phyloP scores from a whole-genome alignment of 2,797 vertebrate species.

The Acanthurus leucopareius region DNA sequence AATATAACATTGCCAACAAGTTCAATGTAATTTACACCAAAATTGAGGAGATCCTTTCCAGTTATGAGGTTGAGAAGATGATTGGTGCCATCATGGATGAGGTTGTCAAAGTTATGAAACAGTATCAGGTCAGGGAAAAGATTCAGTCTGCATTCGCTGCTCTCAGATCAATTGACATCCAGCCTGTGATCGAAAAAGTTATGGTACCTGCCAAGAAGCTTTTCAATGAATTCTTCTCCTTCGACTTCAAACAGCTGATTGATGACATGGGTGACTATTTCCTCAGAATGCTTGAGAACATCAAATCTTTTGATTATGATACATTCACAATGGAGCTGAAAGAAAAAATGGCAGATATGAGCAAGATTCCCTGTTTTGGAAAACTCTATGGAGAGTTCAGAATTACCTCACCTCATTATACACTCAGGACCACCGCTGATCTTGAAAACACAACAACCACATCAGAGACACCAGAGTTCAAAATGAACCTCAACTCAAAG shows the following conservation, averaged over 20 bases:
- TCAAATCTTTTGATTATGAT: conserved; percentile 90
- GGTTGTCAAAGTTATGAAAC: conserved; percentile 86
- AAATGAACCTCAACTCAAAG: conserved; percentile 85
- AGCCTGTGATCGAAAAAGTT: conserved; percentile 81
- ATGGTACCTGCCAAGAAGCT: conserved; percentile 80
- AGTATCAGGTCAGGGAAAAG: conserved; percentile 89
- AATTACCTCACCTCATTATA: conserved; percentile 89
- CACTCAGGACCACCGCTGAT: conserved; percentile 83
- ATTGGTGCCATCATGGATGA: conserved; percentile 88
- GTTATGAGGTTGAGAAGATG: conserved; percentile 88
- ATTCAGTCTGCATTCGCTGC: conserved; percentile 79
- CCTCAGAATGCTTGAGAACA: conserved; percentile 80
- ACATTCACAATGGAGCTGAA: conserved; percentile 87
- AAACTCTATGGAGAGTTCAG: conserved; percentile 89
- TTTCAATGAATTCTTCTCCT: conserved; percentile 83
- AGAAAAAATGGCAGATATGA: conserved; percentile 84
- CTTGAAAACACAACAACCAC: conserved; percentile 88
- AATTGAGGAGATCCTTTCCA: conserved; percentile 85
- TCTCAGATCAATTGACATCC: conserved; percentile 86
- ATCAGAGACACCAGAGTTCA: conserved; percentile 84
- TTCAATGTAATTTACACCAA: conserved; percentile 80
- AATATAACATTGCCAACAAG: conserved; percentile 85
- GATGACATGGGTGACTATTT: conserved; percentile 87
- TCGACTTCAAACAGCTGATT: conserved; percentile 88
- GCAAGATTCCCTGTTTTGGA: conserved; percentile 90